These are phyloP conservation scores for Miichthys miiuy DNA, from an alignment of 2,797 vertebrate species.

Conservation along the genomic window DNA sequence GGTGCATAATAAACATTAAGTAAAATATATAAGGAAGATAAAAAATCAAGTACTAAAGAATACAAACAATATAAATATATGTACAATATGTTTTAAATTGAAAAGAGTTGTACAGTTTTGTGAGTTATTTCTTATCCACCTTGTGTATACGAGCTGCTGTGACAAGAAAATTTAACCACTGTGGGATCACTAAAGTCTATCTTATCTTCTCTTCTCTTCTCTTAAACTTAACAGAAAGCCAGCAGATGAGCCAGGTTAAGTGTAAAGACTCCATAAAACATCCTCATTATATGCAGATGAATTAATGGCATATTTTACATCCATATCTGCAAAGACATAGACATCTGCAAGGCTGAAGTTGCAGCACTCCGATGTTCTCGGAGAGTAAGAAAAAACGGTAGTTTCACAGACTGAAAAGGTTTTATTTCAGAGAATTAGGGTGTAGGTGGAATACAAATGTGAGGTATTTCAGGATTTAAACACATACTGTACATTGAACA, in stretches of 20 bases:
- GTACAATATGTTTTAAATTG: too few species aligned
- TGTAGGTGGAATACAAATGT: constrained; percentile 61
- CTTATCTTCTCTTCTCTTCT: too few species aligned
- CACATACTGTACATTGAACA: constrained; percentile 52
- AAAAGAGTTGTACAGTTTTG: too few species aligned
- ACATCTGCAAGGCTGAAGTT: not conserved
- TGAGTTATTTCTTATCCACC: too few species aligned
- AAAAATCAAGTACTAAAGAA: too few species aligned
- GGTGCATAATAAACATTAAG: too few species aligned
- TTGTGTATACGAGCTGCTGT: too few species aligned
- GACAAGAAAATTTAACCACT: too few species aligned
- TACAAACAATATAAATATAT: too few species aligned
- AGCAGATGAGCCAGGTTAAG: not conserved
- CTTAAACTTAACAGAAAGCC: not conserved
- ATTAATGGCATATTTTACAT: not conserved
- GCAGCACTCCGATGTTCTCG: not conserved
- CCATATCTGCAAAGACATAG: not conserved
- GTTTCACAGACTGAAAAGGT: constrained; percentile 40
- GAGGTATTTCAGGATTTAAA: constrained; percentile 75
- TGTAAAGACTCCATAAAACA: not conserved
- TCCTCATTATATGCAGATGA: not conserved
- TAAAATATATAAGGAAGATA: too few species aligned
- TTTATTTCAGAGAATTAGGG: constrained; percentile 65
- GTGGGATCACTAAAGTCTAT: too few species aligned
- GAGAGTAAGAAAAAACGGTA: constrained; percentile 6